Evolutionary conservation across 1,140 invertebrate genomes (phyloP).

Genomic region (Maconellicoccus hirsutus): DNA sequence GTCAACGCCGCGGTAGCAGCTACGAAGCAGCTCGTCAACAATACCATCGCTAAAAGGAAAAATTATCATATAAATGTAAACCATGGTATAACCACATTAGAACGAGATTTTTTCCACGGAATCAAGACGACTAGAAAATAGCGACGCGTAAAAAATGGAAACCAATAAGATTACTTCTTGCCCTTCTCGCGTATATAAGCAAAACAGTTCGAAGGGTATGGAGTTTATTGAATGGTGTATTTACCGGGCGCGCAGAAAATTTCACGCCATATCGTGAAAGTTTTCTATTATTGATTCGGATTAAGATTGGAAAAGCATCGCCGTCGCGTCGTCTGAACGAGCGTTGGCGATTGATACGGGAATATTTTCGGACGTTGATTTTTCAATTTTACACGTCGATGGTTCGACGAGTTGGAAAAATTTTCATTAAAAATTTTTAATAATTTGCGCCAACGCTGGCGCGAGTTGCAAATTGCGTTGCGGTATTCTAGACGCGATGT

Average conservation of each 20-base stretch:
- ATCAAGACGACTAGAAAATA: slow-evolving; percentile 14
- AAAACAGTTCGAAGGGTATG: neutral
- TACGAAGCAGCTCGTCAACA: neutral
- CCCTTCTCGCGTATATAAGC: neutral
- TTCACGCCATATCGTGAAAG: neutral
- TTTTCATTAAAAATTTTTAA: no score
- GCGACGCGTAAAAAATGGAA: neutral
- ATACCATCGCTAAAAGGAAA: neutral
- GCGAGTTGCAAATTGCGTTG: no score
- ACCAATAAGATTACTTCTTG: neutral
- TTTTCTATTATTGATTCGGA: neutral
- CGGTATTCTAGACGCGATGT: no score
- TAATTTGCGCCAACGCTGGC: no score
- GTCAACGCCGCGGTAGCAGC: neutral
- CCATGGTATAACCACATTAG: slow-evolving; percentile 4
- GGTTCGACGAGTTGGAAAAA: no score
- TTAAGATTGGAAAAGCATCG: no score
- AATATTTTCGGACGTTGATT: no score
- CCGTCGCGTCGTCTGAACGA: no score
- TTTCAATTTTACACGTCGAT: no score
- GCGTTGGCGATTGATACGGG: no score
- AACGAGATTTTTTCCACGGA: slow-evolving; percentile 7
- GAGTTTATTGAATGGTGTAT: neutral
- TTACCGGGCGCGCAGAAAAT: neutral
- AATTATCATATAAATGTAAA: slow-evolving; percentile 20